Conservation (phyloP, 2,797 vertebrate genomes). For the Parotocinclus haroldoi region DNA sequence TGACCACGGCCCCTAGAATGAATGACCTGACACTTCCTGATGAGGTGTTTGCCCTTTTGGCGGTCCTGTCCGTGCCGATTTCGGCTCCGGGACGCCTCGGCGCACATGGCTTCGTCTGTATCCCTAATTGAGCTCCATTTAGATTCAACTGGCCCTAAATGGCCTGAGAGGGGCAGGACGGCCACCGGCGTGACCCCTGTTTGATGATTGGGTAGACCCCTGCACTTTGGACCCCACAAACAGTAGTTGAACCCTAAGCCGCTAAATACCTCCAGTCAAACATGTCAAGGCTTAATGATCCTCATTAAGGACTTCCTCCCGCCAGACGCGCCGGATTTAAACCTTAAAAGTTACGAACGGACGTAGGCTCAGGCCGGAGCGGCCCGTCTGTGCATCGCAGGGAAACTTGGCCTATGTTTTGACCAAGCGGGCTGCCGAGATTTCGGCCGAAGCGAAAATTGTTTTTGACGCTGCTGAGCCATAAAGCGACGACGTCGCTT, state of each 20-base stretch:
- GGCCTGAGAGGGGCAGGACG: constrained; percentile 42
- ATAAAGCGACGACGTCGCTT: too few relatives aligned
- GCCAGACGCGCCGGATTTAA: constrained; percentile 2
- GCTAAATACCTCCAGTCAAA: constrained; percentile 63
- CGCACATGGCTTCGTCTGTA: constrained; percentile 15
- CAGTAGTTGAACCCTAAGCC: constrained; percentile 60
- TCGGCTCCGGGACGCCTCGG: constrained; percentile 36
- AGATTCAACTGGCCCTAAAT: constrained; percentile 46
- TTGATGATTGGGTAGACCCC: constrained; percentile 62
- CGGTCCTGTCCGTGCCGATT: constrained; percentile 22
- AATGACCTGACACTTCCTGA: too few relatives aligned
- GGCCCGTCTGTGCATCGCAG: too few relatives aligned
- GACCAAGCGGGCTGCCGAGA: constrained; percentile 1
- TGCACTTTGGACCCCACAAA: constrained; percentile 57
- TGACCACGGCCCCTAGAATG: too few relatives aligned
- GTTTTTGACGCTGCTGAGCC: too few relatives aligned
- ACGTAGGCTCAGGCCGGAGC: too few relatives aligned
- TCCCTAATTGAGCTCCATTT: constrained; percentile 43
- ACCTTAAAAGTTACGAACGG: too few relatives aligned
- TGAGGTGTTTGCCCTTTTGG: background rate
- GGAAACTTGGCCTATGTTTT: background rate
- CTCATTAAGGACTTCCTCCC: constrained; percentile 65
- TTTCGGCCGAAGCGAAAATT: too few relatives aligned
- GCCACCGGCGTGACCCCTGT: constrained; percentile 42
- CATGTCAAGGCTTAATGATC: constrained; percentile 70